A percentile compares a stretch with the other conserved stretches of the same genome.
These are phyloP conservation scores for Anticlea derivata DNA, from an alignment of 2,888 invertebrate genomes.

Conservation along the genomic window DNA sequence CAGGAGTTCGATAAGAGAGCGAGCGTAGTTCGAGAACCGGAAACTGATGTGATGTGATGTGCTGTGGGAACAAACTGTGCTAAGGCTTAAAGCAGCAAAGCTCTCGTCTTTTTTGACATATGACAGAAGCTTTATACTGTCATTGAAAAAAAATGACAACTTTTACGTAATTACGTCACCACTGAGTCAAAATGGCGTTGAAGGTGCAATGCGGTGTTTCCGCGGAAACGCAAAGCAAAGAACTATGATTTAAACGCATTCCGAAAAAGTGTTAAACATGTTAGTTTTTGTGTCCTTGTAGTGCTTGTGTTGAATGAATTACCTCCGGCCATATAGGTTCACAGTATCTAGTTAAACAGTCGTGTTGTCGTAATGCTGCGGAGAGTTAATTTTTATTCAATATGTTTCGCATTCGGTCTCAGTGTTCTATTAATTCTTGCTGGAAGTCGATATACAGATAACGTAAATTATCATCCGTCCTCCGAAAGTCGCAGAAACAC, in stretches of 20 bases:
- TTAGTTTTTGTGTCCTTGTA: slow-evolving; percentile 63
- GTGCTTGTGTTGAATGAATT: slow-evolving; percentile 57
- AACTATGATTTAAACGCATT: slow-evolving; percentile 70
- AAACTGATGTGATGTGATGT: too few relatives aligned
- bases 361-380: slow-evolving; percentile 77
- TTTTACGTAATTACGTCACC: slow-evolving; percentile 37
- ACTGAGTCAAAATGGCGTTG: slow-evolving; percentile 66
- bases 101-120: too few relatives aligned
- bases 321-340: slow-evolving; percentile 47
- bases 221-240: slow-evolving; percentile 72
- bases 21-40: too few relatives aligned
- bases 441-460: slow-evolving; percentile 82
- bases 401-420: slow-evolving; percentile 80
- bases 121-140: not conserved
- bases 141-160: not conserved
- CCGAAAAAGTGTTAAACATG: slow-evolving; percentile 66
- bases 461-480: slow-evolving; percentile 75
- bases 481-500: slow-evolving; percentile 70
- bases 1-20: too few relatives aligned
- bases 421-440: slow-evolving; percentile 80
- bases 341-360: slow-evolving; percentile 47
- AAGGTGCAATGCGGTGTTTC: slow-evolving; percentile 83
- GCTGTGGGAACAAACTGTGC: too few relatives aligned
- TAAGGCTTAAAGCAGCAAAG: too few relatives aligned
- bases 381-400: slow-evolving; percentile 78